These are phyloP conservation scores for Vanacampus margaritifer DNA, from an alignment of 2,113 vertebrate genomes.

Conservation along the genomic window DNA sequence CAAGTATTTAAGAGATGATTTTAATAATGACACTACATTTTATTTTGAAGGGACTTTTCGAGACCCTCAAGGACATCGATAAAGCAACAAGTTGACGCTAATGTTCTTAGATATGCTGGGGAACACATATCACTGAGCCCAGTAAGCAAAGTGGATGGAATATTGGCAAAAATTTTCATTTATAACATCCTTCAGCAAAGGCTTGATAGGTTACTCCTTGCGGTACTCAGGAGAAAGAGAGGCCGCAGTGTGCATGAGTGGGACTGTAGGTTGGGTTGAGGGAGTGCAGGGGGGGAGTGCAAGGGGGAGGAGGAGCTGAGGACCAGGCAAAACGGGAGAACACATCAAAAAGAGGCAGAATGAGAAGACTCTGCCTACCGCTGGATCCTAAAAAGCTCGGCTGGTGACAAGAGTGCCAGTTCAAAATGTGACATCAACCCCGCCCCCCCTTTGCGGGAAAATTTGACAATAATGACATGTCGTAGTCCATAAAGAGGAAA, in stretches of 20 bases:
- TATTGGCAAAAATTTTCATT: slow-evolving; percentile 98
- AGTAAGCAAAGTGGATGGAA: slow-evolving; percentile 94
- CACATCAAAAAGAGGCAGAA: slow-evolving; percentile 62
- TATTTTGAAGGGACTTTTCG: too few species aligned
- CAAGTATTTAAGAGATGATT: slow-evolving; percentile 14
- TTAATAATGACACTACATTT: too few species aligned
- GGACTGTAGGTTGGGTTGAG: slow-evolving; percentile 62
- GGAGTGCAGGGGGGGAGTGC: slow-evolving; percentile 63
- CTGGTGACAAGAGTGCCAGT: slow-evolving; percentile 47
- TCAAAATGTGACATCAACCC: slow-evolving; percentile 48
- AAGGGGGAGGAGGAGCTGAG: slow-evolving; percentile 57
- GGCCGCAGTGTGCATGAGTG: slow-evolving; percentile 69
- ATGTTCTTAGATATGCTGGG: slow-evolving; percentile 37
- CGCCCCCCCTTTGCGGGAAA: slow-evolving; percentile 26
- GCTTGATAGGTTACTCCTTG: slow-evolving; percentile 99
- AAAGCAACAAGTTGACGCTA: neutral
- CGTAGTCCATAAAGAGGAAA: slow-evolving; percentile 35
- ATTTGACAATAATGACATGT: slow-evolving; percentile 38
- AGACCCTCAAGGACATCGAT: too few species aligned
- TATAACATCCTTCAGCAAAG: slow-evolving; percentile 99
- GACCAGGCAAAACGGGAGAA: slow-evolving; percentile 65
- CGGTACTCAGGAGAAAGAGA: slow-evolving; percentile 85
- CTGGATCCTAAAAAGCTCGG: slow-evolving; percentile 58
- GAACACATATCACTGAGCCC: slow-evolving; percentile 93
- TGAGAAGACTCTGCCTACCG: slow-evolving; percentile 59